phyloP scores from a whole-genome alignment of 2,888 invertebrate species.

The Buathra laborator region DNA sequence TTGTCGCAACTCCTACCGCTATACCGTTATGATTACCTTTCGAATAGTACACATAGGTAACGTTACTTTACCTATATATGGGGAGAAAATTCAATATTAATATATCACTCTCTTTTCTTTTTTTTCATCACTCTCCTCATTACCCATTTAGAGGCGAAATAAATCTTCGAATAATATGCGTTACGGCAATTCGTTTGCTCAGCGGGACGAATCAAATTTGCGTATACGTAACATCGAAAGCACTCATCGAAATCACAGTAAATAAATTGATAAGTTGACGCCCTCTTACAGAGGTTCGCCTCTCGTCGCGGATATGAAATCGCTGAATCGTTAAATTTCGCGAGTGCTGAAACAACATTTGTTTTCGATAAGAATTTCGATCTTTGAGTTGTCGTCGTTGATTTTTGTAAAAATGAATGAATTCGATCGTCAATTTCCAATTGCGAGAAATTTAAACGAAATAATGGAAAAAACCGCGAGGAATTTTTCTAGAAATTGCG shows the following conservation, averaged over 20 bases:
- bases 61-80: neutral
- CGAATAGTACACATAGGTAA: constrained; percentile 8
- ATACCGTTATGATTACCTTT: constrained; percentile 28
- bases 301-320: neutral
- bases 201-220: constrained; percentile 17
- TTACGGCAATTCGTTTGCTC: constrained; percentile 4
- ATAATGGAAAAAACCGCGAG: neutral
- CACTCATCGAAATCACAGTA: constrained; percentile 2
- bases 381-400: neutral
- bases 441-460: neutral
- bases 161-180: constrained; percentile 3
- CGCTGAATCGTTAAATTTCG: constrained; percentile 13
- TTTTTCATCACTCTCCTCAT: neutral
- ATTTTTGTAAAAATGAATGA: neutral
- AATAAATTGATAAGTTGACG: constrained; percentile 5
- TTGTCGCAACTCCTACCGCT: constrained; percentile 34
- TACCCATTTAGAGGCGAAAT: neutral
- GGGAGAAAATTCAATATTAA: constrained; percentile 1
- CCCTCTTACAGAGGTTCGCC: neutral
- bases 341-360: constrained; percentile 13
- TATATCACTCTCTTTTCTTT: constrained; percentile 18
- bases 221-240: neutral
- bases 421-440: constrained; percentile 9
- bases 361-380: neutral
- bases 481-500: neutral